These are phyloP conservation scores for Drosophila colorata DNA, from an alignment of 2,888 invertebrate genomes.

Conservation along the genomic window DNA sequence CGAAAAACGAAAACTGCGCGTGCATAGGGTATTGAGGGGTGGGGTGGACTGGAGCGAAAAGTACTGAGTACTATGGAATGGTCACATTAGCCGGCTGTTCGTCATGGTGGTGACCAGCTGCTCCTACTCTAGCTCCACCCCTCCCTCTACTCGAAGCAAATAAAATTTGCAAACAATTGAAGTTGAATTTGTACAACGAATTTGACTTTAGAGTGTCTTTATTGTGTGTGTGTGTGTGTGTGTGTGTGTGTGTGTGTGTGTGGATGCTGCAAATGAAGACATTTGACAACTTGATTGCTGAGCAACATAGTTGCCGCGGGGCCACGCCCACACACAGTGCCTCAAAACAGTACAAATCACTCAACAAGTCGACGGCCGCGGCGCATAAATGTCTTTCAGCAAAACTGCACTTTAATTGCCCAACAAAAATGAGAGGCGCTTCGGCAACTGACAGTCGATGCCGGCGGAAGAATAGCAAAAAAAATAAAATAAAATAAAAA, in stretches of 20 bases:
- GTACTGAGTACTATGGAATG: conserved; percentile 20
- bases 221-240: not conserved
- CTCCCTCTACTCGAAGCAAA: conserved; percentile 22
- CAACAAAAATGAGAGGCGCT: conserved; percentile 54
- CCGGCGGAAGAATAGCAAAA: conserved; percentile 50
- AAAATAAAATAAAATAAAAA: not conserved
- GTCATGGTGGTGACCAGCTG: conserved; percentile 64
- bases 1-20: conserved; percentile 36
- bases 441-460: conserved; percentile 53
- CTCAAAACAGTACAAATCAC: conserved; percentile 65
- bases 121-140: conserved; percentile 8
- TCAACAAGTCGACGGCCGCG: conserved; percentile 59
- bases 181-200: conserved; percentile 69
- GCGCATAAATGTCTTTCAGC: conserved; percentile 72
- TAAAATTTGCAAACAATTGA: conserved; percentile 77
- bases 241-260: conserved; percentile 1
- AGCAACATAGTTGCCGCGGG: conserved; percentile 48
- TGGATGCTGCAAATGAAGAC: conserved; percentile 32
- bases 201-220: conserved; percentile 50
- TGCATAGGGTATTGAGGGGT: conserved; percentile 22
- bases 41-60: conserved; percentile 1
- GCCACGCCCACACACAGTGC: conserved; percentile 54
- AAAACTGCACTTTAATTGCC: conserved; percentile 78
- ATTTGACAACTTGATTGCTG: conserved; percentile 65
- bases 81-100: conserved; percentile 75